phyloP scores from a whole-genome alignment of 2,888 invertebrate species.

The Caenorhabditis sp. region DNA sequence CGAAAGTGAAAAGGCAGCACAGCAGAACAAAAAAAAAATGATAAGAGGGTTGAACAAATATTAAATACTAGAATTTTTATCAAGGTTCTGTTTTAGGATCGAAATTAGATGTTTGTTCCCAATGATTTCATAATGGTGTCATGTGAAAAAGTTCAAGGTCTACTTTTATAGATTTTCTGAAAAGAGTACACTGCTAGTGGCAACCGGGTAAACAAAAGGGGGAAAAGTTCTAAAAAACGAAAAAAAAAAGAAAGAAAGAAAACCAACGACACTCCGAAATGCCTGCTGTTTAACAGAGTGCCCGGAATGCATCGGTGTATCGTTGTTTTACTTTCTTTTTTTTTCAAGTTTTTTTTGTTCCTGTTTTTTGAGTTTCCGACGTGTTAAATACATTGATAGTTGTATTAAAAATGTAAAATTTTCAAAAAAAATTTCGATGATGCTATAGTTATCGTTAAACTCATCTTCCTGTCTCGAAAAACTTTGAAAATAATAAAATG shows the following conservation, averaged over 20 bases:
- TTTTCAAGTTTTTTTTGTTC: not conserved
- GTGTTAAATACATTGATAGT: not conserved
- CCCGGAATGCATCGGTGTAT: not conserved
- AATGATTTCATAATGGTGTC: not conserved
- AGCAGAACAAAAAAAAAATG: constrained; percentile 3
- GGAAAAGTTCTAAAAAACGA: not conserved
- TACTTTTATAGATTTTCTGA: not conserved
- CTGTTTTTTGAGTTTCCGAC: not conserved
- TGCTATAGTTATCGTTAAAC: too few relatives aligned
- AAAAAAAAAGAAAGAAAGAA: not conserved
- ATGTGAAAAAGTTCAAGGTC: constrained; percentile 2
- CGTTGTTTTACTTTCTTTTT: constrained; percentile 1
- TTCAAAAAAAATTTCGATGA: too few relatives aligned
- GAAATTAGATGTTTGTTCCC: not conserved
- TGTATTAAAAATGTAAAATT: too few relatives aligned
- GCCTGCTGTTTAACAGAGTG: not conserved
- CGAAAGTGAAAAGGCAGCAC: constrained; percentile 7
- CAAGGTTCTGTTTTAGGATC: not conserved
- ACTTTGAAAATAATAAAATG: not conserved
- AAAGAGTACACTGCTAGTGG: not conserved
- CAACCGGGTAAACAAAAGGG: not conserved
- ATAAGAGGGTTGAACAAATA: constrained; percentile 1
- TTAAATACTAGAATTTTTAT: not conserved
- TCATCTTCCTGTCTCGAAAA: not conserved
- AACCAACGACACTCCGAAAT: not conserved